Percentiles rank a stretch among this genome's conserved stretches.
Evolutionary conservation across 2,888 invertebrate genomes (phyloP).

Genomic region (Sycophila texana): DNA sequence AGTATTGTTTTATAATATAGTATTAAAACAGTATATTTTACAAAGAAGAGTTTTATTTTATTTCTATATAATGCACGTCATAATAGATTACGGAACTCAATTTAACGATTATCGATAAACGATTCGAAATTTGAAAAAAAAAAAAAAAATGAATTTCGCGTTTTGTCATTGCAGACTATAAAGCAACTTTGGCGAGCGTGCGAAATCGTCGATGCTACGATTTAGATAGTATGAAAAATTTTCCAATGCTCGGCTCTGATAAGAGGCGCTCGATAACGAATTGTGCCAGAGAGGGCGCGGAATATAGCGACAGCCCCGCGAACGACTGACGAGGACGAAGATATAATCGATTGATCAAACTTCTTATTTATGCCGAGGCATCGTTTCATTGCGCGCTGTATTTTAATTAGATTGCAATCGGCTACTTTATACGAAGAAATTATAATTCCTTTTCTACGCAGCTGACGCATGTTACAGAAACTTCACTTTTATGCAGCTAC

Average conservation of each 20-base stretch:
- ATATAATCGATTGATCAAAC: constrained; percentile 44
- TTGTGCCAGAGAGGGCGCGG: constrained; percentile 29
- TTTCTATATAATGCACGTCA: too few relatives aligned
- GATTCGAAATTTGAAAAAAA: too few relatives aligned
- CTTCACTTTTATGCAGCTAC: too few relatives aligned
- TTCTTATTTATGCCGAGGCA: constrained; percentile 30
- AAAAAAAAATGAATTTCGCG: neutral
- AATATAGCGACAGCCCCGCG: neutral
- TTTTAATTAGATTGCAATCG: constrained; percentile 15
- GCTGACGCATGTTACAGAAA: too few relatives aligned
- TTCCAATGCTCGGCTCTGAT: constrained; percentile 51
- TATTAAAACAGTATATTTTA: too few relatives aligned
- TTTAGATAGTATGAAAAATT: constrained; percentile 57
- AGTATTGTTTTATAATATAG: too few relatives aligned
- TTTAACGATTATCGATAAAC: too few relatives aligned
- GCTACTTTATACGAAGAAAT: too few relatives aligned
- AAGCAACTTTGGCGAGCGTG: constrained; percentile 22
- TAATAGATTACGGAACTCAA: too few relatives aligned
- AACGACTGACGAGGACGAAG: constrained; percentile 48
- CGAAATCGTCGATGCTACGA: constrained; percentile 37
- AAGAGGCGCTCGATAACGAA: constrained; percentile 51
- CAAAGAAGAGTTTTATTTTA: too few relatives aligned
- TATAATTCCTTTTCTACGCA: too few relatives aligned
- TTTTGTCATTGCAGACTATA: constrained; percentile 30
- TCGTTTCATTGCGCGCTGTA: constrained; percentile 1